These are phyloP conservation scores for Hystrix brachyura DNA, from an alignment of 2,113 vertebrate species.

Conservation along the genomic window DNA sequence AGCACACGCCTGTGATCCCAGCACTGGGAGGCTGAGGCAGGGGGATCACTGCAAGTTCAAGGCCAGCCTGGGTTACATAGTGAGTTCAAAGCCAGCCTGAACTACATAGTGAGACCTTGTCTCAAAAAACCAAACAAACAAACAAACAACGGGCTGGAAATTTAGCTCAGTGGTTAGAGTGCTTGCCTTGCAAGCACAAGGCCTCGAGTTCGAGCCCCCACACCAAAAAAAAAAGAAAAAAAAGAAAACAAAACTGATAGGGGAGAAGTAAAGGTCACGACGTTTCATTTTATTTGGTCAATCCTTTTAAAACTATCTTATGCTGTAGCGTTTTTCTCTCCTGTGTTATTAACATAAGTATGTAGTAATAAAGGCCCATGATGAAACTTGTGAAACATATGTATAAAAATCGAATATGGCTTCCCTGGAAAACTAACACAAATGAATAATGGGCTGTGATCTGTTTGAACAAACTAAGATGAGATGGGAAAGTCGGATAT, in stretches of 20 bases:
- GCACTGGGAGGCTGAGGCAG: too few species aligned
- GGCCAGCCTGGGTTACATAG: too few species aligned
- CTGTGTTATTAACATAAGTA: slow-evolving; percentile 27
- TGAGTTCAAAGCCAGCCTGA: too few species aligned
- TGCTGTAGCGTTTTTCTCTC: slow-evolving; percentile 28
- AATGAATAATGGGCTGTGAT: neutral
- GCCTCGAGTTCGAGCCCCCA: too few species aligned
- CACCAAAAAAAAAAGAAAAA: too few species aligned
- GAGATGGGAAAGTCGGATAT: neutral
- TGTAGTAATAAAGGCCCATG: neutral
- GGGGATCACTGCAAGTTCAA: too few species aligned
- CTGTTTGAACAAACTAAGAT: slow-evolving; percentile 7
- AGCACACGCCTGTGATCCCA: too few species aligned
- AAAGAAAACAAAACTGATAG: neutral
- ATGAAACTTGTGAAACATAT: slow-evolving; percentile 7
- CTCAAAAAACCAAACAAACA: too few species aligned
- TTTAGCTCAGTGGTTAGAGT: too few species aligned
- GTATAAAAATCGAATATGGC: slow-evolving; percentile 9
- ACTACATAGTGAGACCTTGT: too few species aligned
- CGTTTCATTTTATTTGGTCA: slow-evolving; percentile 44
- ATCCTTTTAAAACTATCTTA: slow-evolving; percentile 8
- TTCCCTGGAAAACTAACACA: neutral
- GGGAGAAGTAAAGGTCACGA: slow-evolving; percentile 36
- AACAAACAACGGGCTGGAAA: too few species aligned
- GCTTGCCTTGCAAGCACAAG: too few species aligned